Evolutionary conservation across 2,113 vertebrate species (phyloP).

Genomic region (Platichthys flesus): DNA sequence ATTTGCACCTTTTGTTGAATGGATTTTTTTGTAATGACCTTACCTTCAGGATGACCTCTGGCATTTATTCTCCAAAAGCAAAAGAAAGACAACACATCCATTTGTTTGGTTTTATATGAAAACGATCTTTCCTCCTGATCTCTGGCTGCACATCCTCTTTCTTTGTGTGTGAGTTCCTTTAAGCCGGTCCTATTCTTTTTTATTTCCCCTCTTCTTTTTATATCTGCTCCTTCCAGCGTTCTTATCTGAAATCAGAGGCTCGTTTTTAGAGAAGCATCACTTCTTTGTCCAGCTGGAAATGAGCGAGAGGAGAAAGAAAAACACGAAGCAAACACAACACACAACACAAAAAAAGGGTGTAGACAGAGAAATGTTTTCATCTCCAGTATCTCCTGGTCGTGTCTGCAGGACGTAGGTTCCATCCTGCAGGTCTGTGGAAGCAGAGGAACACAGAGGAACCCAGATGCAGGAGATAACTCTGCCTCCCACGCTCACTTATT

Average conservation of each 20-base stretch:
- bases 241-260: conserved; percentile 32
- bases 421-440: too few relatives aligned
- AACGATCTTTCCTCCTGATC: neutral
- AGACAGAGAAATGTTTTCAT: too few relatives aligned
- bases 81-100: neutral
- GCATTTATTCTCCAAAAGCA: neutral
- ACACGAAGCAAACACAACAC: neutral
- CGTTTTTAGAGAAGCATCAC: conserved; percentile 9
- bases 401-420: too few relatives aligned
- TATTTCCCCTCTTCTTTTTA: neutral
- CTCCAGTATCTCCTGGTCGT: too few relatives aligned
- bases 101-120: neutral
- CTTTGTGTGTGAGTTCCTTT: neutral
- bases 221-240: neutral
- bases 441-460: too few relatives aligned
- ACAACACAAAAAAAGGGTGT: too few relatives aligned
- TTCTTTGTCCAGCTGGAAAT: neutral
- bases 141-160: neutral
- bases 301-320: neutral
- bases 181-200: neutral
- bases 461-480: neutral
- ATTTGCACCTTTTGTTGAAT: neutral
- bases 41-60: neutral
- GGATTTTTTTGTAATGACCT: neutral
- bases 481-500: conserved; percentile 13